Base-by-base conservation (phyloP, 2,797 vertebrate genomes). In the Ptychobarbus kaznakovi region DNA sequence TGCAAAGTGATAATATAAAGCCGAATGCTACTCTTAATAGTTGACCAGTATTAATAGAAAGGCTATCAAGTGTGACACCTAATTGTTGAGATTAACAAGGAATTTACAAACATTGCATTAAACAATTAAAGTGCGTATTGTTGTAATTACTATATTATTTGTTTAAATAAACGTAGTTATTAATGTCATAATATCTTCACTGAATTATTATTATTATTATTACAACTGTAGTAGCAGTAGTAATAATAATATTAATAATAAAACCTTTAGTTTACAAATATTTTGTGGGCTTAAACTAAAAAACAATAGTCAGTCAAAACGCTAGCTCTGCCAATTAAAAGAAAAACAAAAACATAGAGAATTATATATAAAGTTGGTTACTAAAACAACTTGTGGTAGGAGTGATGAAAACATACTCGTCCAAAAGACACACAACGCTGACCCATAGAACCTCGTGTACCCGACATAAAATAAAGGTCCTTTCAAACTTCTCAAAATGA, bases 401-500 rank as follows among this genome's bases (percentile, higher is more conserved):
- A 79, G 88, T 85, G 80, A 80, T 85, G 86, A 87, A 83, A 83
- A 87, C 77, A 66, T 13, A 76, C 81, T 85, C 82, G 78, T 80
- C 86, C 53, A 38, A 80, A 82, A 86, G 63, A 85, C 35, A 65
- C 76, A 80, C 38, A 75, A 18, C 20, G 49, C 69, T 68, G 70
- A 69, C 83, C 69, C 69, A 69, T 70, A 78, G 68, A 78, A 69
- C 28, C 61, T 16, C 46, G 15, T 68, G 51, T 53, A 61, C 32
- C 46, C 38, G 28, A 69, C 72, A 44, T 61, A 63, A 77, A 81
- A 65, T 28, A 56, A 73, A 72, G 51, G 72, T 46, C 6, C 68
- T 63, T 68, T 72, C 35, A 74, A 77, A 51, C 40, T 63, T 65
- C 49, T 74, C 70, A 84, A 84, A 79, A 68, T 73, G 51, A 72